Base-by-base conservation (phyloP, 2,113 vertebrate genomes). In the Callaeas wilsoni region DNA sequence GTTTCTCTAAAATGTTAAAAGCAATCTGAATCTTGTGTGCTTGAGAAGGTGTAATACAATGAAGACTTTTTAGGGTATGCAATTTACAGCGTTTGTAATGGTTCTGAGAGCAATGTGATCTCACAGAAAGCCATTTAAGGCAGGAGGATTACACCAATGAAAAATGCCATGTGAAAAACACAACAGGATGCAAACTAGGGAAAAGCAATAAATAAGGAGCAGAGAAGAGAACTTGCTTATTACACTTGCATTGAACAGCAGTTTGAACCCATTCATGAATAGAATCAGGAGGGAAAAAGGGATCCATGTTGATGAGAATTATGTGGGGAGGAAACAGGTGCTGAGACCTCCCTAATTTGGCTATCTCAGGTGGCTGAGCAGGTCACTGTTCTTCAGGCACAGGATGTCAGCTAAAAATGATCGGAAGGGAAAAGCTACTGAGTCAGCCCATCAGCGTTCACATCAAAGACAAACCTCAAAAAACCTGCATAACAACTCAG, bases 91-190 rank as follows among this genome's bases (percentile, higher is more conserved):
- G 35, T 85, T 94, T 85, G n/a, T 76, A 87, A 82, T 3, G 1
- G 37, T 90, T 90, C 63, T 86, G 71, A 65, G 79, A 90, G 52
- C 64, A 52, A 42, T 37, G 83, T 67, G 93, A 93, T 95, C 52
- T 84, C 89, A 70, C 80, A 78, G 89, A 92, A 95, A 84, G 19
- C 42, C 68, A 50, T 74, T 86, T 86, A 92, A 92, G 63, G 55
- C 39, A 74, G 47, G 33, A 83, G 23, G 47, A 92, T 70, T 84
- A 50, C 50, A 67, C 42, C 55, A 89, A 42, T 0, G 1, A 78
- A 86, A 86, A 88, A 71, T 32, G 79, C 21, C 44, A 81, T 32
- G 30, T 63, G 55, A 81, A 92, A 96, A 91, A 65, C 52, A n/a
- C 70, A 94, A 84, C 57, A 74, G 59, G 79, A 27, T 4, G 6